Conservation (phyloP, 2,797 vertebrate genomes). For the Phyllotis vaccarum region DNA sequence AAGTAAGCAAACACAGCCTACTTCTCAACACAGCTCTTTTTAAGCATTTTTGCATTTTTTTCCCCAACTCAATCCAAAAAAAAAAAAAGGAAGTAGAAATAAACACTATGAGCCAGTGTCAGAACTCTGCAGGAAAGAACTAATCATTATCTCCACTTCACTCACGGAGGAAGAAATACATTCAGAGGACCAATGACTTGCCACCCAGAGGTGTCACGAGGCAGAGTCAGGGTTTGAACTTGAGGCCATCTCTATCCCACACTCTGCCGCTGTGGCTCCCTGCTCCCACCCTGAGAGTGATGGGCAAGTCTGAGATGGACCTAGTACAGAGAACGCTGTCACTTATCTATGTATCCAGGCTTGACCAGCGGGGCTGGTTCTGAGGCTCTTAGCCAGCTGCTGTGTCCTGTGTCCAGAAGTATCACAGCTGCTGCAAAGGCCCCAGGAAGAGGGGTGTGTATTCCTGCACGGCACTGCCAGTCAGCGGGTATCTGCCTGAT, state of each 20-base stretch:
- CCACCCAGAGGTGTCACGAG: background rate
- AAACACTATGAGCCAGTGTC: background rate
- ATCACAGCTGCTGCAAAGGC: background rate
- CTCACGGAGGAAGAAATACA: conserved; percentile 41
- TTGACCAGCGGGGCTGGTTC: background rate
- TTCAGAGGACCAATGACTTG: background rate
- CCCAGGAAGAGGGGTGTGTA: background rate
- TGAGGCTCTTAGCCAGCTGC: background rate
- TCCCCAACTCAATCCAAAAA: background rate
- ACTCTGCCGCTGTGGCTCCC: background rate
- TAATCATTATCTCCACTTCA: background rate
- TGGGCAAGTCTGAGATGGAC: background rate
- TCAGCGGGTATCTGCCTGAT: background rate
- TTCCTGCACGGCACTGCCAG: background rate
- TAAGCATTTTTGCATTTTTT: conserved; percentile 49
- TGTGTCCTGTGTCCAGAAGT: background rate
- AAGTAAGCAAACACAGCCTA: no score
- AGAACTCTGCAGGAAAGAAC: background rate
- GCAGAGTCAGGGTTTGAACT: background rate
- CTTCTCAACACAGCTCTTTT: background rate
- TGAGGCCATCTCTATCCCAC: background rate
- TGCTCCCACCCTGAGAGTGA: no score
- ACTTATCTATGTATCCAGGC: background rate
- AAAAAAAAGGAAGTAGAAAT: conserved; percentile 30
- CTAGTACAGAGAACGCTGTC: background rate